Base-by-base conservation (phyloP, 2,797 vertebrate genomes). In the Acestrorhynchus altus region DNA sequence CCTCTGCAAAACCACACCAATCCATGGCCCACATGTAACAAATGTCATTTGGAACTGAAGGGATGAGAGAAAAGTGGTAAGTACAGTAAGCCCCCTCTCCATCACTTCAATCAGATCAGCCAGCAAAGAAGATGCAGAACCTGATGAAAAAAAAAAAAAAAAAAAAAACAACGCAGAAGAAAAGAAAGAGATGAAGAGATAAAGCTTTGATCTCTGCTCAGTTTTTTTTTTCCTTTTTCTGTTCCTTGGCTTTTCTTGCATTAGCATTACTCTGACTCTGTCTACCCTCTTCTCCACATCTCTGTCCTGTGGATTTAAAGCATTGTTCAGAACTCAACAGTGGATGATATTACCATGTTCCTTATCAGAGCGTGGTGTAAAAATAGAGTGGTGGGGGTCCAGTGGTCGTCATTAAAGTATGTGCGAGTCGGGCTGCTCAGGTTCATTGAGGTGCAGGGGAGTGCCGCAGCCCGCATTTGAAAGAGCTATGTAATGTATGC, bases 71-170 rank as follows among this genome's bases (percentile, higher is more conserved):
- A 6, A 35, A 12, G 52, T 47, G 54, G 35, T 69, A 70, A 42
- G 61, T 72, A 69, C 74, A 64, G 46, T 63, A 70, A 69, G 59
- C 63, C 63, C 67, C 74, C 74, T 51, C 59, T 63, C 59, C 54
- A 78, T 81, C 76, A 74, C 76, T 81, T 81, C 75, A 81, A 81
- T 81, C 79, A 74, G 74, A 40, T 56, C 60, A 73, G 74, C 63
- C 65, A 56, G 72, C 31, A 6, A 40, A 44, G 47, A 78, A 84
- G 72, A 80, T 57, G 44, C 15, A 49, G 61, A 56, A 51, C 47
- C 65, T 61, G 12, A 42, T 52, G 35, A 46, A 44, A 69, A 73
- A 60, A 70, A 80, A 74, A 73, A 52, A 72, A 26, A 56, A 78
- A 24, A 35, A 61, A 75, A 46, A 64, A 67, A 40, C 20, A n/a